Conservation (phyloP, 2,888 invertebrate species). For the Drosophila emarginata region DNA sequence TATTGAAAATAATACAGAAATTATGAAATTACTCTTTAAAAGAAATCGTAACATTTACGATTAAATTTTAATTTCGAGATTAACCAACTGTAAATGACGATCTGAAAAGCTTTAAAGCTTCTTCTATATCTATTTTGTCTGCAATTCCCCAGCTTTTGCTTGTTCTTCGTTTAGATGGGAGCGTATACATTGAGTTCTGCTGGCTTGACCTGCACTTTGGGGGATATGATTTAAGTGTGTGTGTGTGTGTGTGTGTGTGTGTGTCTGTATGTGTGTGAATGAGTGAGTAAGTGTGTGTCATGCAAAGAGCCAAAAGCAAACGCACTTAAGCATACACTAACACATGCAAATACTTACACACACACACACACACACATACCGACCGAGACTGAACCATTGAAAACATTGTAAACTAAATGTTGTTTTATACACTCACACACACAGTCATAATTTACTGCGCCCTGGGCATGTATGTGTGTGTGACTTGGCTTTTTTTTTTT, state of each 20-base stretch:
- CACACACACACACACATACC: conserved; percentile 18
- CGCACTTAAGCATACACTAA: conserved; percentile 59
- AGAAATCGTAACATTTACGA: not conserved
- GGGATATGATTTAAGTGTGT: conserved; percentile 20
- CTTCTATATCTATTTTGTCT: not conserved
- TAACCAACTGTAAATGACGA: not conserved
- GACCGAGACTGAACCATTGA: conserved; percentile 41
- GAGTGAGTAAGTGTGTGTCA: conserved; percentile 32
- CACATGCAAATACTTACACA: conserved; percentile 23
- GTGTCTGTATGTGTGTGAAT: no score
- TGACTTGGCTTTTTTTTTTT: conserved; percentile 33
- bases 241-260: conserved; percentile 17
- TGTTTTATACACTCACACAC: conserved; percentile 43
- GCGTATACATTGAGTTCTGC: conserved; percentile 2
- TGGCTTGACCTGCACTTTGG: conserved; percentile 22
- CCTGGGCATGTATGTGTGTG: conserved; percentile 21
- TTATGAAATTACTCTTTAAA: not conserved
- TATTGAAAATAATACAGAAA: not conserved
- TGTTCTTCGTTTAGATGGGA: not conserved
- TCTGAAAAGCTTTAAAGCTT: not conserved
- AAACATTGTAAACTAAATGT: conserved; percentile 73
- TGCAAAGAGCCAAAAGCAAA: conserved; percentile 55
- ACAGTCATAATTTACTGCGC: conserved; percentile 47
- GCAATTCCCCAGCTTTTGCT: not conserved
- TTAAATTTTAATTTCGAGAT: not conserved